These are phyloP conservation scores for Pempheris klunzingeri DNA, from an alignment of 2,797 vertebrate genomes.

Conservation along the genomic window DNA sequence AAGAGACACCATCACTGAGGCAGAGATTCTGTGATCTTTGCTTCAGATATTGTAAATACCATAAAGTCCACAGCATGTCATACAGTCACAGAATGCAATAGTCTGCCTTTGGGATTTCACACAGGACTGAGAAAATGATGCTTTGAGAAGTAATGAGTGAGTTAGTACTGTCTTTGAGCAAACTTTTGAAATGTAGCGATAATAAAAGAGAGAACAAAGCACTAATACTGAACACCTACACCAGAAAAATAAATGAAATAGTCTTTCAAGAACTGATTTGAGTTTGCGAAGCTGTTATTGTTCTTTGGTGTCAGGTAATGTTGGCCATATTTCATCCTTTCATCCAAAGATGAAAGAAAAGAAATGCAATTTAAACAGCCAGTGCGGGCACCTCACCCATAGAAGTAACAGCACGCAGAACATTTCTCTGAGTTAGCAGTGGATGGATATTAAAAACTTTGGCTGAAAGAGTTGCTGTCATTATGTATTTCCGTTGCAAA, in stretches of 20 bases:
- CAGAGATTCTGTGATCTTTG: background rate
- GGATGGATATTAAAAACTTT: constrained; percentile 49
- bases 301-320: constrained; percentile 69
- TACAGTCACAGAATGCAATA: constrained; percentile 10
- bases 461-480: constrained; percentile 23
- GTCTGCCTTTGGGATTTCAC: constrained; percentile 8
- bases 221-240: constrained; percentile 23
- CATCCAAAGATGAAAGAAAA: constrained; percentile 71
- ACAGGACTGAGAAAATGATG: constrained; percentile 21
- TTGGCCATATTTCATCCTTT: constrained; percentile 69
- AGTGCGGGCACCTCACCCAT: constrained; percentile 22
- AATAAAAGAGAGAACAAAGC: constrained; percentile 57
- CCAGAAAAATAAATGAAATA: constrained; percentile 34
- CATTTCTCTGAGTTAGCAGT: constrained; percentile 28
- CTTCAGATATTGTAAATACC: background rate
- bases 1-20: background rate
- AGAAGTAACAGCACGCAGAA: constrained; percentile 36
- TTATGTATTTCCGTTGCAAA: constrained; percentile 23
- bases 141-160: constrained; percentile 11
- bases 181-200: constrained; percentile 51
- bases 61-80: background rate
- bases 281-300: constrained; percentile 60
- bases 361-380: constrained; percentile 62
- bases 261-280: constrained; percentile 66
- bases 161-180: constrained; percentile 19